Percentiles rank a stretch among this genome's conserved stretches.
These are phyloP conservation scores for Crioceris asparagi DNA, from an alignment of 2,888 invertebrate species.

Conservation along the genomic window DNA sequence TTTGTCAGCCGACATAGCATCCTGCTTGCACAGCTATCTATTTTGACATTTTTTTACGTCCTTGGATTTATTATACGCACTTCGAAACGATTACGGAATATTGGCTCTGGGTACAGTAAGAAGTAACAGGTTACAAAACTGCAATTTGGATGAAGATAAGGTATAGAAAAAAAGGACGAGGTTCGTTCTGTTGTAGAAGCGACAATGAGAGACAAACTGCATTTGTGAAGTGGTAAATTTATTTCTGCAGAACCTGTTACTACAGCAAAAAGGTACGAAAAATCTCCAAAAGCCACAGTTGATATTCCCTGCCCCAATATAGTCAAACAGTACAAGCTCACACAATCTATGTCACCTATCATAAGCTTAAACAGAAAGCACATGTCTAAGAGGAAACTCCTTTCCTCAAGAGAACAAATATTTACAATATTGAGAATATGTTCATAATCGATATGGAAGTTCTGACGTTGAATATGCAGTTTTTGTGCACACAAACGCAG, in stretches of 20 bases:
- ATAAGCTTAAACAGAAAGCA: too few relatives aligned
- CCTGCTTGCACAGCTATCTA: conserved; percentile 3
- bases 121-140: background rate
- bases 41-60: conserved; percentile 6
- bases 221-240: background rate
- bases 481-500: too few relatives aligned
- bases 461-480: too few relatives aligned
- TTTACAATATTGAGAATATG: too few relatives aligned
- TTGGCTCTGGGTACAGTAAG: conserved; percentile 6
- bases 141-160: conserved; percentile 1
- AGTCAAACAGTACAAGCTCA: conserved; percentile 9
- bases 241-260: conserved; percentile 3
- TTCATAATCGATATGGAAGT: too few relatives aligned
- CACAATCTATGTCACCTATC: too few relatives aligned
- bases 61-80: conserved; percentile 1
- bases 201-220: background rate
- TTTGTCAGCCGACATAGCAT: conserved; percentile 4
- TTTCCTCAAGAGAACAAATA: too few relatives aligned
- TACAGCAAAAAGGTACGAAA: conserved; percentile 5
- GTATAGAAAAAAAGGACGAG: conserved; percentile 1
- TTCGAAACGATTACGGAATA: conserved; percentile 1
- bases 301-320: conserved; percentile 7
- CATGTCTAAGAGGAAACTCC: too few relatives aligned
- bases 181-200: background rate
- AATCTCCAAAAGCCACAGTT: conserved; percentile 7